Percentiles rank a stretch among this genome's conserved stretches.
These are phyloP conservation scores for Patella vulgata DNA, from an alignment of 1,140 invertebrate genomes.

Conservation along the genomic window DNA sequence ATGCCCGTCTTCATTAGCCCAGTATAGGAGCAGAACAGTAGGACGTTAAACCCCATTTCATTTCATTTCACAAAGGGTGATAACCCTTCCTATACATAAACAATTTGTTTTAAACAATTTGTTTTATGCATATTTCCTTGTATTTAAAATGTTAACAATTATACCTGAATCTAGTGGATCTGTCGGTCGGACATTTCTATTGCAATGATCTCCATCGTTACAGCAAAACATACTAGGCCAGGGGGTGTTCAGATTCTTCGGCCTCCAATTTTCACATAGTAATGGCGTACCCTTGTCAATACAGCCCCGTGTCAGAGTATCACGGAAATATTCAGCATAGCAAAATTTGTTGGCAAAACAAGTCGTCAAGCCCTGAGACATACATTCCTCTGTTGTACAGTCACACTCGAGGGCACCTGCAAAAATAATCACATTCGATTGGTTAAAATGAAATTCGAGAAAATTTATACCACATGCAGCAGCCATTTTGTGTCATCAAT, in stretches of 20 bases:
- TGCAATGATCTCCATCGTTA: slow-evolving; percentile 49
- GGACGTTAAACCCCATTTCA: too few species aligned
- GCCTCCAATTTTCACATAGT: slow-evolving; percentile 55
- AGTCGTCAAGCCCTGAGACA: slow-evolving; percentile 27
- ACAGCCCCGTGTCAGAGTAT: slow-evolving; percentile 46
- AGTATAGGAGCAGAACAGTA: too few species aligned
- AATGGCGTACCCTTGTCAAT: slow-evolving; percentile 45
- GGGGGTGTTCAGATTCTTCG: slow-evolving; percentile 33
- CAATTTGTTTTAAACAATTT: too few species aligned
- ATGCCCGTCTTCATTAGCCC: too few species aligned
- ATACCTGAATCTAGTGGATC: slow-evolving; percentile 13
- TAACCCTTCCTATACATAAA: too few species aligned
- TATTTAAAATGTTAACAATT: too few species aligned
- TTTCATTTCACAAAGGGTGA: too few species aligned
- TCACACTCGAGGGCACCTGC: slow-evolving; percentile 44
- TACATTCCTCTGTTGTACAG: slow-evolving; percentile 53
- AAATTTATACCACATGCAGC: too few species aligned
- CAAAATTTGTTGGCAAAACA: slow-evolving; percentile 48
- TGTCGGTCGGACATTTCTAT: slow-evolving; percentile 41
- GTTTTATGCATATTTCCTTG: too few species aligned
- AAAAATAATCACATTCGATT: slow-evolving; percentile 16
- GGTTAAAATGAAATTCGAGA: too few species aligned
- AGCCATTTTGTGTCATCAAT: too few species aligned
- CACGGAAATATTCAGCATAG: slow-evolving; percentile 46
- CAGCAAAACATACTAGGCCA: slow-evolving; percentile 57